Evolutionary conservation across 2,113 vertebrate genomes (phyloP), one percentile per base, ranked within the genome.

Genomic region (Peromyscus polionotus): DNA sequence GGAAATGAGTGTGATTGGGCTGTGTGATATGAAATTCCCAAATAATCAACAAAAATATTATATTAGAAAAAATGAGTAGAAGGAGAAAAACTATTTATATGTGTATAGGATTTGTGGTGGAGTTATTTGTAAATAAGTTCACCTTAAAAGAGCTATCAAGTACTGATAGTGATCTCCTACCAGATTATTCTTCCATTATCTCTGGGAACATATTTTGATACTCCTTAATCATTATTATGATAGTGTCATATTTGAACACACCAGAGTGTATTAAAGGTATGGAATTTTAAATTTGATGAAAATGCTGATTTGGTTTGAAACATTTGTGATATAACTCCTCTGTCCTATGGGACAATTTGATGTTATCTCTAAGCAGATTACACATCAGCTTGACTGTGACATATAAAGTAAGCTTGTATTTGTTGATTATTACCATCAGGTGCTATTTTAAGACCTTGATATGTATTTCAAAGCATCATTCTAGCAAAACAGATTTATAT

Each of bases 371-470:
- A 45, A 59, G 3, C 31, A 93, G 22, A 77, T 51, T 95, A 68
- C 65, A 39, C 4, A 79, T 39, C 77, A 81, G 16, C 91, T 31
- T 90, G 36, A 89, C 36, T 42, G 39, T 86, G n/a, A 48, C 48
- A 90, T 6, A 14, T 70, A 39, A 90, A 89, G 31, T 63, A 80
- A 90, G 36, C 28, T n/a, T 90, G 24, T 22, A 61, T 86, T 77
- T 92, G 26, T 61, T 51, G 26, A 19, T 45, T 75, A 6, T 90
- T 63, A n/a, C 4, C 31, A 11, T 28, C 33, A 48, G 33, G 12
- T 31, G 86, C 65, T 88, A 20, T 83, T 76, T 95, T 88, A 96
- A 90, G 33, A 91, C 31, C 51, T 72, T 93, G 45, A 70, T 68
- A 13, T 91, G 59, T 90, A 7, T 17, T 80, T 93, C 19, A 48